Base-by-base conservation (phyloP, 2,113 vertebrate genomes). In the Litocranius walleri region DNA sequence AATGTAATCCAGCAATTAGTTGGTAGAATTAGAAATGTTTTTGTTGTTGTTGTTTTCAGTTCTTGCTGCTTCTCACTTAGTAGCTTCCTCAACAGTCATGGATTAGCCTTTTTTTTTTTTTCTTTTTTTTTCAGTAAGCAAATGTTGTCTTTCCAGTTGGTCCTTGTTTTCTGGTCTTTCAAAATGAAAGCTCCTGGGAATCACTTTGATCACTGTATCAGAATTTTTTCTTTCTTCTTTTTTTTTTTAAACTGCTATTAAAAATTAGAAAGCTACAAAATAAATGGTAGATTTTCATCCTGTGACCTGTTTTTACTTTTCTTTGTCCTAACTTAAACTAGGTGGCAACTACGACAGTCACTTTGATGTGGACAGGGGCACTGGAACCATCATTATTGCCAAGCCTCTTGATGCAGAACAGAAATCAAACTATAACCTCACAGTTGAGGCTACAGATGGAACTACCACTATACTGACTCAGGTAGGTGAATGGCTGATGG, bases 311-410 rank as follows among this genome's bases (percentile, higher is more conserved):
- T 96, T 89, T 98, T 98, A 98, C 97, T 97, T 98, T 92, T 98
- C 36, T 98, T 94, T 98, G 89, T 64, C 82, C 91, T 97, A 89
- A 98, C 98, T 97, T 98, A 98, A 96, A 97, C 97, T 96, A 99
- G 99, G 99, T 99, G 99, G 99, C 98, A 99, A 99, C 99, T 99
- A 99, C 94, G 99, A 99, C 98, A 99, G 99, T 98, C 99, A 99
- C 92, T 99, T 99, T 98, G 99, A 99, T 98, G 99, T 99, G 98
- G 99, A 99, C 98, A 99, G 99, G 98, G 99, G 99, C 98, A 99
- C 99, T 9, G 99, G 99, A 94, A 99, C 99, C 85, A 98, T 99
- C 98, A 99, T 99, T 97, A 99, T 99, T 6, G 99, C 99, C 33
- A 99, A 99, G 98, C 99, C 99, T 94, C 99, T 99, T 96, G 99